Evolutionary conservation across 2,797 vertebrate species (phyloP).

Genomic region (Bucorvus abyssinicus): DNA sequence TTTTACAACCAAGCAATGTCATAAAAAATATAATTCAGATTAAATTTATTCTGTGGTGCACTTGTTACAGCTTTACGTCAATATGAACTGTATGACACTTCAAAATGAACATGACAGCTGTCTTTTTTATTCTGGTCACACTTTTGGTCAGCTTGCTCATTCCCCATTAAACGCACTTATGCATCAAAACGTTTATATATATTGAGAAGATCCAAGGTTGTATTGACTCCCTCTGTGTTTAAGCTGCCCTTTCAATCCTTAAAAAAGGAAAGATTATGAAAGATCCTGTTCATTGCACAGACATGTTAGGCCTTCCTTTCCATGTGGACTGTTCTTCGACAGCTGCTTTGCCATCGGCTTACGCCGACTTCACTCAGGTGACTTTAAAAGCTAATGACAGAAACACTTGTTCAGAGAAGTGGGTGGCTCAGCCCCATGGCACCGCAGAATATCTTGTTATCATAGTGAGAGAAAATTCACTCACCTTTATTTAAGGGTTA

Average conservation of each 20-base stretch:
- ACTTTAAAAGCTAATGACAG: conserved; percentile 32
- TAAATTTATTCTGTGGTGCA: not conserved
- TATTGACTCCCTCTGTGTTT: not conserved
- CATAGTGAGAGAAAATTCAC: not conserved
- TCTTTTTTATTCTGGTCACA: not conserved
- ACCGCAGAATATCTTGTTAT: not conserved
- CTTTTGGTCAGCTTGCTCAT: not conserved
- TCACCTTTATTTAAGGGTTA: not conserved
- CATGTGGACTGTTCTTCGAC: not conserved
- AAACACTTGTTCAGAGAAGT: conserved; percentile 10
- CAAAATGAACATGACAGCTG: not conserved
- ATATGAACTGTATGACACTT: not conserved
- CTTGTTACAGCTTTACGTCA: not conserved
- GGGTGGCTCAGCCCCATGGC: not conserved
- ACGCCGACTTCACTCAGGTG: not conserved
- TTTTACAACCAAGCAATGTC: not conserved
- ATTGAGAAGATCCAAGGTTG: not conserved
- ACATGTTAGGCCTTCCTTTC: not conserved
- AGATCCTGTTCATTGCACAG: not conserved
- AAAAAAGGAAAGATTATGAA: not conserved
- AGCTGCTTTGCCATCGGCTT: not conserved
- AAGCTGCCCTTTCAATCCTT: not conserved
- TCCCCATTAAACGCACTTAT: not conserved
- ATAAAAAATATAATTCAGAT: not conserved
- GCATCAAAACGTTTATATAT: not conserved